Evolutionary conservation across 1,140 invertebrate species (phyloP).

Genomic region (Spodoptera litura): DNA sequence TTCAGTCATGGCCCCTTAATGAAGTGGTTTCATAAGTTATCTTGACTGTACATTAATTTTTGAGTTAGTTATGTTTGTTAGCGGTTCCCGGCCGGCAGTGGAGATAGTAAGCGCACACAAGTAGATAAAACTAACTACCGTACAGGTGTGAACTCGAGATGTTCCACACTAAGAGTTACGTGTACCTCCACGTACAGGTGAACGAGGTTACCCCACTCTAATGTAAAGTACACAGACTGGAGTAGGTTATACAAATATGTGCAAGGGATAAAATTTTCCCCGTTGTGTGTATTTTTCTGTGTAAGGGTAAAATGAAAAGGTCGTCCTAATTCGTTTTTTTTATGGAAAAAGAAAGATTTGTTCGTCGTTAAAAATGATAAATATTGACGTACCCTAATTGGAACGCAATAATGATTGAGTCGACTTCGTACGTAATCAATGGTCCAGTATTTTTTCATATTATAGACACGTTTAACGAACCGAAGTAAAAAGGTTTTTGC

Average conservation of each 20-base stretch:
- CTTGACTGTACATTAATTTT: constrained; percentile 32
- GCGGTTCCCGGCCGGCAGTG: constrained; percentile 3
- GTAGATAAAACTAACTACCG: constrained; percentile 46
- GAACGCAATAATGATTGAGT: constrained; percentile 23
- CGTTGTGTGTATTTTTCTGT: constrained; percentile 25
- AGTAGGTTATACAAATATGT: constrained; percentile 47
- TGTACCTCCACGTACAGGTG: constrained; percentile 23
- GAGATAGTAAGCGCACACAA: constrained; percentile 39
- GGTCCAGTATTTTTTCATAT: constrained; percentile 21
- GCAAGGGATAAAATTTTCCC: constrained; percentile 44
- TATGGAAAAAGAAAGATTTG: constrained; percentile 4
- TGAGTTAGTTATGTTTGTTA: constrained; percentile 48
- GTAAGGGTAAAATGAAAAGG: constrained; percentile 36
- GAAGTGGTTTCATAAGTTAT: constrained; percentile 17
- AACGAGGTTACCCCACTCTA: constrained; percentile 49
- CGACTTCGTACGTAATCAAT: neutral
- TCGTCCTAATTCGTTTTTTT: neutral
- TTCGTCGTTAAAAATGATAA: constrained; percentile 24
- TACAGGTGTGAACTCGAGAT: constrained; percentile 43
- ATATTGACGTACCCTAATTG: constrained; percentile 31
- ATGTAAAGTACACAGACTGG: constrained; percentile 50
- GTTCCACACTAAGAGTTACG: constrained; percentile 43
- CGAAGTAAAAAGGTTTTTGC: constrained; percentile 5
- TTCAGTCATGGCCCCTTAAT: constrained; percentile 16
- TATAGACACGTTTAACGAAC: constrained; percentile 29